Evolutionary conservation across 2,888 invertebrate genomes (phyloP), one percentile per base, ranked within the genome.

Genomic region (Troglohyphantes excavatus): DNA sequence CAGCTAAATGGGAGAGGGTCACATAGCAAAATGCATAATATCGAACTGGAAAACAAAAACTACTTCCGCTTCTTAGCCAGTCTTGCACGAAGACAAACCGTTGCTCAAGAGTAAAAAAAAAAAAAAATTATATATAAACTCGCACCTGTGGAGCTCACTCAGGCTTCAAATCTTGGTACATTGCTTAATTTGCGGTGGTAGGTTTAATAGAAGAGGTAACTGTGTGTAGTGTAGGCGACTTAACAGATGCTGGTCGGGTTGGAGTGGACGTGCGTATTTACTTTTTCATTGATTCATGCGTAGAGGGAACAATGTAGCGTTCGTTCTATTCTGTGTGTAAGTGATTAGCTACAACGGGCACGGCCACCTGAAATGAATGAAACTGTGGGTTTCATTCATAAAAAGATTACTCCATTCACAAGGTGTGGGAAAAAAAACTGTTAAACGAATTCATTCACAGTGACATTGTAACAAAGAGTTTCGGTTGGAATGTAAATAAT

Each of bases 71-170:
- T 39, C 61, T 82, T 82, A 23, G 82, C 59, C 82, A 82, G 82
- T 82, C 82, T 82, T 72, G 82, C 82, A 82, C 70, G 82, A 61
- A 70, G 53, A 27, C 23, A 33, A 72, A 72, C 82, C 82, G 82
- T 82, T 82, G 82, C 59, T 53, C 39, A 72, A 72, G 82, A 82
- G 39, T 82, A 39, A 53, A 81, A 78, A 75, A 78, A 65, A 61
- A 19, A 78, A 78, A 68, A 29, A 2, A 7, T 67, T 46, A 27
- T 21, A 63, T 53, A 65, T 26, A 29, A 46, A 53, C 29, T 26
- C 68, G 21, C 79, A 81, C 79, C 79, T 81, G 79, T 79, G 79
- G 46, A 26, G 43, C 39, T 79, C 67, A 81, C 67, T 81, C 53
- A 81, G 53, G 79, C 79, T 81, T 81, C 68, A 81, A 81, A 81